Base-by-base conservation (phyloP, 1,140 invertebrate genomes). In the Calycopis cecrops region DNA sequence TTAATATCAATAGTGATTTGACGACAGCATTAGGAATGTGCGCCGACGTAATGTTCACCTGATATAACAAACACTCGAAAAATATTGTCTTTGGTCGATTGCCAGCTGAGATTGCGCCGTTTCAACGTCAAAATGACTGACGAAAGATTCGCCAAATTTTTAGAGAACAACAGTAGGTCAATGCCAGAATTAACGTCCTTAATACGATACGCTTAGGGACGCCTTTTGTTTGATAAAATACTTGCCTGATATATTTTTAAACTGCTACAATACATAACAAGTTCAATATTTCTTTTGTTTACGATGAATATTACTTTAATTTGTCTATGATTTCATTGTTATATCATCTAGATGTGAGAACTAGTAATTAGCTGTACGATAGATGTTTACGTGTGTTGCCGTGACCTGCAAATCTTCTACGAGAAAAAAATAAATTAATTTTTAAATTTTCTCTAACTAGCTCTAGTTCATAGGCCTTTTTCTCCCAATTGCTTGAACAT, bases 71-170 rank as follows among this genome's bases (percentile, higher is more conserved):
- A 57, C 57, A 40, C 28, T 57, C 16, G 35, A 40, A 35, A 9
- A 59, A 56, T 59, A 55, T 62, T 66, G 49, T 12, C 38, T 17
- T 71, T 71, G 71, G 71, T 69, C 34, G 50, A 14, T 17, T 66
- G 69, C 71, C 71, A 74, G 60, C 40, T 37, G 48, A 50, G 35
- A 62, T 63, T 57, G 56, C 51, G 58, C 10, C 17, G 59, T 55
- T 57, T 62, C 51, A 21, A 55, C 48, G 34, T 33, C 35, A 55
- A 28, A n/a, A 3, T 60, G 10, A 9, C 16, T 44, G 40, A 44
- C 40, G 40, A 44, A 44, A 44, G 40, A 44, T 42, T 47, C 47
- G 16, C 42, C 35, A 21, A 57, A 60, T 44, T 55, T 50, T 16
- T 21, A 47, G 38, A 10, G 7, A 47, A n/a, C 42, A 51, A 18